phyloP scores from a whole-genome alignment of 2,888 invertebrate species.

The Crematogaster levior region DNA sequence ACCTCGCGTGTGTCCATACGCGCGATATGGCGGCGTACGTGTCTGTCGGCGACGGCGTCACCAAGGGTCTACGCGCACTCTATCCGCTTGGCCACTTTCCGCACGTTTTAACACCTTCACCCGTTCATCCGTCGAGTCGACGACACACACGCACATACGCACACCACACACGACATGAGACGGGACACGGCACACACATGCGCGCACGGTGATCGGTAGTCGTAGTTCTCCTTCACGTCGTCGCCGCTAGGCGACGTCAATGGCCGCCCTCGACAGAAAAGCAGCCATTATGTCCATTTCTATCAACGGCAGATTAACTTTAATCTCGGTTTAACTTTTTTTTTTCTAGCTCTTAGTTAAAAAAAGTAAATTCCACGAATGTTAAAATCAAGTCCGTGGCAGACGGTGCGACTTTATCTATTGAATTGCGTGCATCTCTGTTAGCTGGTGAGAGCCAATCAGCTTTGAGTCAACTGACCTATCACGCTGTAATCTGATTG shows the following conservation, averaged over 20 bases:
- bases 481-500: no score
- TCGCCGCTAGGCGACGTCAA: slow-evolving; percentile 24
- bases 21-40: background rate
- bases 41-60: slow-evolving; percentile 2
- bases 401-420: no score
- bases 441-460: no score
- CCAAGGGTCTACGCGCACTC: slow-evolving; percentile 1
- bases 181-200: background rate
- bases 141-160: background rate
- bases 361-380: no score
- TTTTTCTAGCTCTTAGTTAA: no score
- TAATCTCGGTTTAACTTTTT: no score
- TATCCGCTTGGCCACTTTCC: slow-evolving; percentile 17
- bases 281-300: no score
- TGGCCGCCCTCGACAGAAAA: background rate
- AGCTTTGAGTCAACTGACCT: no score
- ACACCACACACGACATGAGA: no score
- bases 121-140: slow-evolving; percentile 14
- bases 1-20: background rate
- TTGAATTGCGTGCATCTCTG: no score
- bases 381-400: no score
- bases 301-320: no score
- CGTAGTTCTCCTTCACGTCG: background rate
- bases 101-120: slow-evolving; percentile 25
- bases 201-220: background rate